Conservation (phyloP, 2,888 invertebrate genomes). For the Trachelus tabidus region DNA sequence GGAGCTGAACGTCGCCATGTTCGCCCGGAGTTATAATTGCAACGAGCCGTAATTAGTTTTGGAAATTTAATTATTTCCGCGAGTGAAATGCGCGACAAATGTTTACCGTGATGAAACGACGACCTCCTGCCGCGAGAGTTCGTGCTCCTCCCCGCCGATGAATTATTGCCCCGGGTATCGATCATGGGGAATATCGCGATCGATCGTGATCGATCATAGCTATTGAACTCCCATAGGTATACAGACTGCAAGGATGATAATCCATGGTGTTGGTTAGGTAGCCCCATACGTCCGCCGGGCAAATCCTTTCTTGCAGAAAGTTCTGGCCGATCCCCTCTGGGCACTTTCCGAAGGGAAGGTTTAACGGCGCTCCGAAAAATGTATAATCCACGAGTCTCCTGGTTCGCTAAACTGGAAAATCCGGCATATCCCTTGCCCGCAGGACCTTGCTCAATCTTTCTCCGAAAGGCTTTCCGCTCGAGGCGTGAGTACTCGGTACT, state of each 20-base stretch:
- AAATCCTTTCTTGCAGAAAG: not conserved
- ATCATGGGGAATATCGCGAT: not conserved
- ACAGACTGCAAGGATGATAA: not conserved
- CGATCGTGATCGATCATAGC: not conserved
- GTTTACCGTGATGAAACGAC: conserved; percentile 17
- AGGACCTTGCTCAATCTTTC: not conserved
- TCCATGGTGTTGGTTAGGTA: not conserved
- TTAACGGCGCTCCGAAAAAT: conserved; percentile 56
- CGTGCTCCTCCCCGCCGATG: not conserved
- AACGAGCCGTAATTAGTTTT: conserved; percentile 61
- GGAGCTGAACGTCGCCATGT: conserved; percentile 32
- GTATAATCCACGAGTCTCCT: conserved; percentile 43
- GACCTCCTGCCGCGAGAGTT: not conserved
- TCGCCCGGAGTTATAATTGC: conserved; percentile 58
- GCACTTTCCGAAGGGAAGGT: conserved; percentile 50
- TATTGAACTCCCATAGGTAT: not conserved
- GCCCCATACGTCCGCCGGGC: not conserved
- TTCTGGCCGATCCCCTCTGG: not conserved
- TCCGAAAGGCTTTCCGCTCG: not conserved
- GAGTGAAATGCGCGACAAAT: conserved; percentile 45
- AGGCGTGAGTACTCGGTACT: not conserved
- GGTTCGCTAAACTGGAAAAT: not conserved
- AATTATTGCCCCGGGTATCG: conserved; percentile 35
- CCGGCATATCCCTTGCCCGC: not conserved
- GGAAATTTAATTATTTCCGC: conserved; percentile 62